A percentile compares a stretch with the other conserved stretches of the same genome.
These are phyloP conservation scores for rabbit (Oryctolagus cuniculus) DNA, from an alignment of 2,113 vertebrate genomes.

Conservation along the genomic window mOryCun1.1 NC_091433.1:179601001-179601500, in stretches of 20 bases:
- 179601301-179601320: not conserved
- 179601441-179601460: not conserved
- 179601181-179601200: no score
- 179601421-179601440: no score
- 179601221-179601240: not conserved
- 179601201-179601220: no score
- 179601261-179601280: constrained; percentile 11
- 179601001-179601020: not conserved
- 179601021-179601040: not conserved
- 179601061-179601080: not conserved
- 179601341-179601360: not conserved
- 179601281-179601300: not conserved
- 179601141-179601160: no score
- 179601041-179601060: not conserved
- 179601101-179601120: not conserved
- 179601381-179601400: no score
- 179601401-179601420: no score
- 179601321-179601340: constrained; percentile 11
- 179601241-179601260: not conserved
- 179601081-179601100: not conserved
- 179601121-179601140: no score
- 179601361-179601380: no score
- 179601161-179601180: no score
- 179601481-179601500: not conserved
- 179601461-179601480: not conserved